Percentiles rank a stretch among this genome's conserved stretches.
phyloP scores from a whole-genome alignment of 2,797 vertebrate genomes.

The Acomys russatus region DNA sequence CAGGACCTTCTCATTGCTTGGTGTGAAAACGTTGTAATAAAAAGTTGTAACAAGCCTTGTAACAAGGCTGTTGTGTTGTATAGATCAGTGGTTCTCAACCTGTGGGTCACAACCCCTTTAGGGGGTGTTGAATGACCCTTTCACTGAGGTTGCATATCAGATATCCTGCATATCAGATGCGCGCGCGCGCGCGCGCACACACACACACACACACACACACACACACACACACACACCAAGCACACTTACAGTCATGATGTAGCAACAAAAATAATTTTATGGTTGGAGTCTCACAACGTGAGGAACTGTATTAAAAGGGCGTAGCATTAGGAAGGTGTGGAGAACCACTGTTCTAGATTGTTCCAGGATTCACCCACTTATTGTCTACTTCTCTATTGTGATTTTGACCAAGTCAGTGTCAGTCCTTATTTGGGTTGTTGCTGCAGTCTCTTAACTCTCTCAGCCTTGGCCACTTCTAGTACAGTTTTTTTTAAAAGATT shows the following conservation, averaged over 20 bases:
- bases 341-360: background rate
- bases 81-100: background rate
- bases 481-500: no score
- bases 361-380: background rate
- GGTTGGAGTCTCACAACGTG: background rate
- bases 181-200: no score
- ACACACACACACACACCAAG: background rate
- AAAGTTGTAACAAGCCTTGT: background rate
- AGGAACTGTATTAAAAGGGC: no score
- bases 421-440: background rate
- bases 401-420: background rate
- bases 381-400: background rate
- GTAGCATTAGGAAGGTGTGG: no score
- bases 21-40: slow-evolving; percentile 10
- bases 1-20: background rate
- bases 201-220: no score
- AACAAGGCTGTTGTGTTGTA: background rate
- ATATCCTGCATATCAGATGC: background rate
- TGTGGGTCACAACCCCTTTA: background rate
- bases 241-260: background rate
- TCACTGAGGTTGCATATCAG: background rate
- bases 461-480: background rate
- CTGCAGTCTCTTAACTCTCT: slow-evolving; percentile 9
- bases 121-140: background rate
- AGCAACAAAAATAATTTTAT: background rate